These are phyloP conservation scores for Andrena marginata DNA, from an alignment of 2,888 invertebrate species.

Conservation along the genomic window DNA sequence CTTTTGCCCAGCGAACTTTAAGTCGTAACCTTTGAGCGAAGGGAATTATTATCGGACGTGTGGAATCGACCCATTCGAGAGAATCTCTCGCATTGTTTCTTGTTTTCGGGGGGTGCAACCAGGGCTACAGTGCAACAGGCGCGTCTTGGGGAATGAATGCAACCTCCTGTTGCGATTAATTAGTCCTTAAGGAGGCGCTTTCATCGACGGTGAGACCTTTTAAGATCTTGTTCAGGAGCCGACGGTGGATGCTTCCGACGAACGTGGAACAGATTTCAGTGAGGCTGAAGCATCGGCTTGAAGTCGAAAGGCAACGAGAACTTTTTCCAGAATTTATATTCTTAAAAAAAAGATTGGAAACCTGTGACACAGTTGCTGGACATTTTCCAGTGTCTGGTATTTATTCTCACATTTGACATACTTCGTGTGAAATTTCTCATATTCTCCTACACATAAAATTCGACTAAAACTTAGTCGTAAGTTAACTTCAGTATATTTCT, in stretches of 20 bases:
- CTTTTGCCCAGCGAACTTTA: neutral
- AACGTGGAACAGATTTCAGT: constrained; percentile 35
- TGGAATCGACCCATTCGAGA: too few species aligned
- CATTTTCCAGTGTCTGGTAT: too few species aligned
- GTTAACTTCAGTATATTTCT: too few species aligned
- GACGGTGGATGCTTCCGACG: constrained; percentile 65
- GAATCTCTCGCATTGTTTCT: neutral
- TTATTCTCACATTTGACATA: too few species aligned
- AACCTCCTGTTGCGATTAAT: constrained; percentile 60
- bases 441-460: too few species aligned
- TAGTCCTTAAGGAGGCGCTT: constrained; percentile 65
- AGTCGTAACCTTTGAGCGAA: neutral
- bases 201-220: constrained; percentile 58
- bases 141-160: constrained; percentile 56
- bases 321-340: neutral
- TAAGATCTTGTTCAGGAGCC: constrained; percentile 60
- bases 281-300: neutral
- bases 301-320: neutral
- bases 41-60: too few species aligned
- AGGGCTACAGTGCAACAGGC: constrained; percentile 49
- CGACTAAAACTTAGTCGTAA: too few species aligned
- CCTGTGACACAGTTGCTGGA: too few species aligned
- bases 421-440: too few species aligned
- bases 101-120: neutral
- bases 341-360: neutral